phyloP scores from a whole-genome alignment of 1,140 invertebrate species.

The Drosophila arawakana region DNA sequence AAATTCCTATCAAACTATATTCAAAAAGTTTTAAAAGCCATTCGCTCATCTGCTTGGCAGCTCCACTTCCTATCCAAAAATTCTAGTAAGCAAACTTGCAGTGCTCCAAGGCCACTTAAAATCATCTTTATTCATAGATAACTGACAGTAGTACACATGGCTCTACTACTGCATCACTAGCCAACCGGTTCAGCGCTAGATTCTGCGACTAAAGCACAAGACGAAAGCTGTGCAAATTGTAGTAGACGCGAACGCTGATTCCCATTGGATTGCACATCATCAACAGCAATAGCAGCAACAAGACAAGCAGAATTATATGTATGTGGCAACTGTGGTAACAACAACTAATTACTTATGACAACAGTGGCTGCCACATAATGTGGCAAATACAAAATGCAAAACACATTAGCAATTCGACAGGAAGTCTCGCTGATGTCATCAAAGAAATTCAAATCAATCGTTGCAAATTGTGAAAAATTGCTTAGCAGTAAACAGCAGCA shows the following conservation, averaged over 20 bases:
- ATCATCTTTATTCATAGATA: neutral
- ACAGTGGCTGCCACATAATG: slow-evolving; percentile 49
- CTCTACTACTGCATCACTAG: slow-evolving; percentile 4
- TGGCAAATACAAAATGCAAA: slow-evolving; percentile 62
- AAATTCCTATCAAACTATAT: too few species aligned
- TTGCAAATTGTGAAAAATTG: slow-evolving; percentile 74
- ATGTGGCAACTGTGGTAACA: slow-evolving; percentile 35
- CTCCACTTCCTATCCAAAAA: too few species aligned
- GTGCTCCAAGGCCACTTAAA: neutral
- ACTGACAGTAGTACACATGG: neutral
- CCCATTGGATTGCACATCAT: slow-evolving; percentile 15
- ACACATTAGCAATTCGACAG: slow-evolving; percentile 67
- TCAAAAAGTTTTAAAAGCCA: too few species aligned
- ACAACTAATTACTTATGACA: slow-evolving; percentile 52
- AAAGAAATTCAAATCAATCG: slow-evolving; percentile 65
- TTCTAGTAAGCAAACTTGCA: too few species aligned
- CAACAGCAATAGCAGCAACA: slow-evolving; percentile 5
- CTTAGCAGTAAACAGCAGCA: slow-evolving; percentile 34
- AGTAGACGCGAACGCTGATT: neutral
- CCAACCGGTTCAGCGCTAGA: slow-evolving; percentile 24
- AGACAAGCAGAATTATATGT: neutral
- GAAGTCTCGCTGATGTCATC: slow-evolving; percentile 66
- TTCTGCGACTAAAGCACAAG: slow-evolving; percentile 15
- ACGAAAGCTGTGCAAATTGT: slow-evolving; percentile 21
- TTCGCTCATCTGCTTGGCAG: too few species aligned